Evolutionary conservation across 2,113 vertebrate genomes (phyloP).

Genomic region (Morone chrysops): DNA sequence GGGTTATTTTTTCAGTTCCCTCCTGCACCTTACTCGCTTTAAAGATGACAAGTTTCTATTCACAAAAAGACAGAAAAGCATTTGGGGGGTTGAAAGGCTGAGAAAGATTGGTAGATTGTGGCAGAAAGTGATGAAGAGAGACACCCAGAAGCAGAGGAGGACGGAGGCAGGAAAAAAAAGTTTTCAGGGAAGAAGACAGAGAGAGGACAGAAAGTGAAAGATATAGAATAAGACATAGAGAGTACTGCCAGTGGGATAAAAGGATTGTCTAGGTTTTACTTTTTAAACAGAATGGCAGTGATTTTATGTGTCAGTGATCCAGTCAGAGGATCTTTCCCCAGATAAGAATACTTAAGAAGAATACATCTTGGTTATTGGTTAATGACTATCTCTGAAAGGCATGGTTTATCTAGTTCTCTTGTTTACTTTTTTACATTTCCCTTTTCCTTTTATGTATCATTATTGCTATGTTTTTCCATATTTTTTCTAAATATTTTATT

Average conservation of each 20-base stretch:
- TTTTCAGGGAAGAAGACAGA: neutral
- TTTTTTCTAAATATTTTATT: neutral
- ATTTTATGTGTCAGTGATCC: slow-evolving; percentile 38
- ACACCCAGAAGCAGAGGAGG: slow-evolving; percentile 17
- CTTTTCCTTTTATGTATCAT: neutral
- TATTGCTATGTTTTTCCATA: neutral
- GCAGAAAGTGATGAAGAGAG: slow-evolving; percentile 39
- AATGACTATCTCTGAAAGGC: neutral
- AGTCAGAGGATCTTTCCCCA: slow-evolving; percentile 18
- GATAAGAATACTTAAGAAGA: slow-evolving; percentile 33
- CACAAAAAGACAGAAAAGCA: slow-evolving; percentile 8
- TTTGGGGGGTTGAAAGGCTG: slow-evolving; percentile 24
- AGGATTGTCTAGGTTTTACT: slow-evolving; percentile 28
- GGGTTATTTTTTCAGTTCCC: neutral
- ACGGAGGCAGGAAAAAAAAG: slow-evolving; percentile 5
- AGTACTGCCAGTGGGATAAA: slow-evolving; percentile 39
- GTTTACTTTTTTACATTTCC: neutral
- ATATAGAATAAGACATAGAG: slow-evolving; percentile 23
- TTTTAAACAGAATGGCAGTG: slow-evolving; percentile 31
- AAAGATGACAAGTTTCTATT: slow-evolving; percentile 40
- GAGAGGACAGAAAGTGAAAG: slow-evolving; percentile 7
- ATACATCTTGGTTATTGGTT: slow-evolving; percentile 37
- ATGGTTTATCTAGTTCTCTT: neutral
- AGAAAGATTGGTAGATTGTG: slow-evolving; percentile 30
- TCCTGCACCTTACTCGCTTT: slow-evolving; percentile 18